Conservation (phyloP, 2,113 vertebrate genomes). For the Zosterops lateralis region DNA sequence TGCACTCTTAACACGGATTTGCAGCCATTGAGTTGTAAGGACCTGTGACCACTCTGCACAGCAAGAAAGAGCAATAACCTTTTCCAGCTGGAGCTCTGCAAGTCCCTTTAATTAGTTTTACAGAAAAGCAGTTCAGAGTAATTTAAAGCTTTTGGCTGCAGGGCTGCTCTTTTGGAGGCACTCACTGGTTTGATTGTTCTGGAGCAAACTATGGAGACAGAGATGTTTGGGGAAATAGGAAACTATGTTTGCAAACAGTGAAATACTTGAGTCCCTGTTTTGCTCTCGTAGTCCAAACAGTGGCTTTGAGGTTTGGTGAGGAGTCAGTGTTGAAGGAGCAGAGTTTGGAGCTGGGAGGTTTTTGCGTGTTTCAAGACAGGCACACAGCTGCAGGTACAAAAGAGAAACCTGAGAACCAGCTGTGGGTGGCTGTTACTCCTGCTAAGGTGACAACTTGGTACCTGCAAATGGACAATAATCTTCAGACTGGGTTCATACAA, state of each 20-base stretch:
- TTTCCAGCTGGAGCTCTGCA: constrained; percentile 20
- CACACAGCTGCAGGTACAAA: neutral
- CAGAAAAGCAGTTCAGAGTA: neutral
- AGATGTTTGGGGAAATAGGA: neutral
- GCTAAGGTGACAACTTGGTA: neutral
- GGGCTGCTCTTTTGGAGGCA: neutral
- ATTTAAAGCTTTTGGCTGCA: constrained; percentile 1
- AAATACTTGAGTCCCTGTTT: neutral
- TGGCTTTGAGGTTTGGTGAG: neutral
- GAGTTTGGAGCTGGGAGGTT: neutral
- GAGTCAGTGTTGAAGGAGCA: neutral
- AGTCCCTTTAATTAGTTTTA: neutral
- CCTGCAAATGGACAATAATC: neutral
- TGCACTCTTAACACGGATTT: neutral
- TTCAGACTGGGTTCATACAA: accelerated
- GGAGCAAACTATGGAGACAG: neutral
- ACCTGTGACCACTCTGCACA: neutral
- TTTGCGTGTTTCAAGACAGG: neutral
- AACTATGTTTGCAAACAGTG: neutral
- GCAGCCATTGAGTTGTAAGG: neutral
- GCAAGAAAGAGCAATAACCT: constrained; percentile 5
- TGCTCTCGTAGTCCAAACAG: neutral
- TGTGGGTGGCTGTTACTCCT: neutral
- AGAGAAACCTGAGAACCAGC: neutral
- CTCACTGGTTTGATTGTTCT: neutral